These are phyloP conservation scores for Periophthalmus modestus DNA, from an alignment of 2,113 vertebrate species.

Conservation along the genomic window DNA sequence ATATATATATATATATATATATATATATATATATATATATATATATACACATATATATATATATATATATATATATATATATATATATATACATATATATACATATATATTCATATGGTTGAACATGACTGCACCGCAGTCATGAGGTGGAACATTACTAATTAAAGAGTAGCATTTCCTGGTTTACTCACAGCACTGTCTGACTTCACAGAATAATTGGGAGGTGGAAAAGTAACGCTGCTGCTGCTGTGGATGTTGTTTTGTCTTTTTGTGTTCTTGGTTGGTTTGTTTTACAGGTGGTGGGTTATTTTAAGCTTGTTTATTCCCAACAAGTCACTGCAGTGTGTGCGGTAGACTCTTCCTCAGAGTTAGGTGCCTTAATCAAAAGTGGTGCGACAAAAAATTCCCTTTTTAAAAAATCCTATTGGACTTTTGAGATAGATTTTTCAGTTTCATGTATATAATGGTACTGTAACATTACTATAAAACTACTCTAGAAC, in stretches of 20 bases:
- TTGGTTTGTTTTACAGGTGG: slow-evolving; percentile 20
- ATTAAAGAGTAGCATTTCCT: slow-evolving; percentile 56
- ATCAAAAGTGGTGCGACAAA: slow-evolving; percentile 11
- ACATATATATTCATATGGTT: slow-evolving; percentile 27
- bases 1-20: too few species aligned
- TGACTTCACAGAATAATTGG: slow-evolving; percentile 44
- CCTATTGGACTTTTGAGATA: background rate
- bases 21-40: too few species aligned
- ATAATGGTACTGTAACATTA: background rate
- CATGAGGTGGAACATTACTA: slow-evolving; percentile 44
- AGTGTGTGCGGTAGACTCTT: slow-evolving; percentile 42
- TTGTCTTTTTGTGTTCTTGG: slow-evolving; percentile 16
- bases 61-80: too few species aligned
- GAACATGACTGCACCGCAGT: slow-evolving; percentile 35
- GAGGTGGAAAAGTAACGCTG: slow-evolving; percentile 33
- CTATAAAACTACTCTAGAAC: background rate
- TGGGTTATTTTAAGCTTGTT: slow-evolving; percentile 43
- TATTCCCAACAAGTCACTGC: slow-evolving; percentile 29
- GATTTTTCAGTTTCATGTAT: background rate
- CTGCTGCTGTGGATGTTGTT: slow-evolving; percentile 19
- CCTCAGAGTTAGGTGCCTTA: slow-evolving; percentile 35
- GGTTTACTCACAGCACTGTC: slow-evolving; percentile 58
- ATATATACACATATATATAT: too few species aligned
- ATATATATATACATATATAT: too few species aligned
- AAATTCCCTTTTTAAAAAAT: background rate